Conservation (phyloP, 2,888 invertebrate genomes). For the Epiperipatus broadwayi region DNA sequence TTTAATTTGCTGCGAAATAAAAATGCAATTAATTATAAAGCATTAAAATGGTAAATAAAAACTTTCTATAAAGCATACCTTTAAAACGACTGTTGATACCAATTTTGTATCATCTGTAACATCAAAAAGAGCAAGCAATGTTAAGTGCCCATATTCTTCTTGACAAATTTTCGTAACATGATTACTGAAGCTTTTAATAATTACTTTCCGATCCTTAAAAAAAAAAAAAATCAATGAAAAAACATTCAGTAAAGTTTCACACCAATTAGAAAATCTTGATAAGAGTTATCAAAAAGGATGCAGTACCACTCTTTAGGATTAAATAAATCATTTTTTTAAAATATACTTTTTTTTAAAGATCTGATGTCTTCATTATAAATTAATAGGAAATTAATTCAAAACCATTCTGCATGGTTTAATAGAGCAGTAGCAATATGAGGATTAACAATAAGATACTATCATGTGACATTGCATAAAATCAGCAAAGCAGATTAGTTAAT, state of each 20-base stretch:
- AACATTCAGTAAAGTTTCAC: not conserved
- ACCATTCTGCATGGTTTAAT: too few relatives aligned
- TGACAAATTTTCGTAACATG: constrained; percentile 55
- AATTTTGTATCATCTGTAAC: constrained; percentile 78
- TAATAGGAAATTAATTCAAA: too few relatives aligned
- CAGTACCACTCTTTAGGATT: too few relatives aligned
- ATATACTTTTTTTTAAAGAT: too few relatives aligned
- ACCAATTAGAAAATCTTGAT: constrained; percentile 3
- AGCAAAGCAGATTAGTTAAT: too few relatives aligned
- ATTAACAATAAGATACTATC: too few relatives aligned
- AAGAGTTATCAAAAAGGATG: too few relatives aligned
- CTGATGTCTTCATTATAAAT: too few relatives aligned
- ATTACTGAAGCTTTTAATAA: constrained; percentile 70
- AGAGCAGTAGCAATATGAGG: too few relatives aligned
- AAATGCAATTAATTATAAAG: not conserved
- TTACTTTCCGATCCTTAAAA: constrained; percentile 40
- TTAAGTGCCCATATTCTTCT: constrained; percentile 68
- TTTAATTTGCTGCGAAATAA: constrained; percentile 37
- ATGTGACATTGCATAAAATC: too few relatives aligned
- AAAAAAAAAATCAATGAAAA: constrained; percentile 17
- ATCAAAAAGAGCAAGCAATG: constrained; percentile 64
- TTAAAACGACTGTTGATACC: constrained; percentile 48
- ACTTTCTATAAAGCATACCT: constrained; percentile 22
- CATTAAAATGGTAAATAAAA: constrained; percentile 7
- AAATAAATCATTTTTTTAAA: too few relatives aligned